These are phyloP conservation scores for Diadegma fenestrale DNA, from an alignment of 2,888 invertebrate genomes.

Conservation along the genomic window DNA sequence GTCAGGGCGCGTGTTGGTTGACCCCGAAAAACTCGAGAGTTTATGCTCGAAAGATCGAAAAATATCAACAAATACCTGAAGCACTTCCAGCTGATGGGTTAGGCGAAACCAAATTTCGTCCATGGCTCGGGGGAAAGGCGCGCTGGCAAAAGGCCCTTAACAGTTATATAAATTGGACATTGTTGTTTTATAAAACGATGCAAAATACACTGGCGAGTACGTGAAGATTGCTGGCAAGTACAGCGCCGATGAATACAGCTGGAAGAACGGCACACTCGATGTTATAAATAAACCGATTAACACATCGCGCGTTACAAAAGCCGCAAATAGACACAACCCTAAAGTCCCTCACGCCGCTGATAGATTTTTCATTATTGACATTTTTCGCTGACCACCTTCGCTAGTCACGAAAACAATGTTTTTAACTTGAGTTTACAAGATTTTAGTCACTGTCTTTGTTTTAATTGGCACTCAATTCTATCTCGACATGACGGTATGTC, in stretches of 20 bases:
- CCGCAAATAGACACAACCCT: constrained; percentile 80
- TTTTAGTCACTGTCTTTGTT: background rate
- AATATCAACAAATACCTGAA: constrained; percentile 79
- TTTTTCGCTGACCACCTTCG: constrained; percentile 11
- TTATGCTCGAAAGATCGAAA: background rate
- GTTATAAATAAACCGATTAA: constrained; percentile 83
- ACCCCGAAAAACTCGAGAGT: constrained; percentile 9
- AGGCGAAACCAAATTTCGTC: constrained; percentile 83
- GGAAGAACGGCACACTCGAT: constrained; percentile 76
- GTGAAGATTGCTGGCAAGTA: constrained; percentile 46
- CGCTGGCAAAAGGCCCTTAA: constrained; percentile 5
- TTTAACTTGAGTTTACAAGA: background rate
- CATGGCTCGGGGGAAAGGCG: constrained; percentile 72
- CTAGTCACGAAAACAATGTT: background rate
- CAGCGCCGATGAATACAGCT: constrained; percentile 66
- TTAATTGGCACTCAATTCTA: constrained; percentile 20
- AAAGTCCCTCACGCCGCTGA: constrained; percentile 68
- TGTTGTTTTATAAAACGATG: constrained; percentile 52
- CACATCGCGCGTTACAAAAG: constrained; percentile 78
- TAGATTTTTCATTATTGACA: constrained; percentile 46
- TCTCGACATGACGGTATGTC: constrained; percentile 27
- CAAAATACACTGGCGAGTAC: constrained; percentile 49
- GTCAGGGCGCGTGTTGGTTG: background rate
- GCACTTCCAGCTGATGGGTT: constrained; percentile 80
- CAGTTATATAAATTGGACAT: constrained; percentile 48